A percentile compares a stretch with the other conserved stretches of the same genome.
phyloP scores from a whole-genome alignment of 2,797 vertebrate species.

The Sus cebifrons region DNA sequence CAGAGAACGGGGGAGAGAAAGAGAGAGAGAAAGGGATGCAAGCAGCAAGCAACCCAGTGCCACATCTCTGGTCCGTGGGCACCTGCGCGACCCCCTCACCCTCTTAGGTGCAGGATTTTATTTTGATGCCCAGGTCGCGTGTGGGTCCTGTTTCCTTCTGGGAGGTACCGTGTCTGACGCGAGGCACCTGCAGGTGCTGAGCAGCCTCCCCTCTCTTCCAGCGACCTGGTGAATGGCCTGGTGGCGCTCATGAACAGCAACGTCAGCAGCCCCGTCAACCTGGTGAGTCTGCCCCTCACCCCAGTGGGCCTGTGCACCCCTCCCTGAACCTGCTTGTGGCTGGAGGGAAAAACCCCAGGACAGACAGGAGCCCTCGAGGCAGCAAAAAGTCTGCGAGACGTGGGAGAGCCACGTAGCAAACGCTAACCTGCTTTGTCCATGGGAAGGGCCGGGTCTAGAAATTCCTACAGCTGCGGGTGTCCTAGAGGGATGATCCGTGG shows the following conservation, averaged over 20 bases:
- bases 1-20: no score
- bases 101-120: slow-evolving; percentile 36
- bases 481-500: background rate
- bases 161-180: background rate
- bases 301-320: background rate
- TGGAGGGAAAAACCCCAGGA: background rate
- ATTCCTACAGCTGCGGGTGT: no score
- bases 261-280: slow-evolving; percentile 98
- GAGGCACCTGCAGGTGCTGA: background rate
- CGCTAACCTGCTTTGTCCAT: background rate
- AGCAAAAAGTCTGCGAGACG: background rate
- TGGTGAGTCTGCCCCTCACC: slow-evolving; percentile 92
- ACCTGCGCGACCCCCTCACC: background rate
- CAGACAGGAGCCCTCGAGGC: background rate
- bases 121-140: slow-evolving; percentile 25
- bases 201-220: slow-evolving; percentile 85
- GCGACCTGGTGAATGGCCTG: slow-evolving; percentile 98
- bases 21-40: no score
- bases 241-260: slow-evolving; percentile 99
- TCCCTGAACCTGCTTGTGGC: no score
- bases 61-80: background rate
- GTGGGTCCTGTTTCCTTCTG: background rate
- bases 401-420: fast-evolving
- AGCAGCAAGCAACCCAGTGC: no score
- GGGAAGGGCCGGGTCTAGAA: background rate